phyloP scores from a whole-genome alignment of 1,140 invertebrate species.

The Dinoponera quadriceps region DNA sequence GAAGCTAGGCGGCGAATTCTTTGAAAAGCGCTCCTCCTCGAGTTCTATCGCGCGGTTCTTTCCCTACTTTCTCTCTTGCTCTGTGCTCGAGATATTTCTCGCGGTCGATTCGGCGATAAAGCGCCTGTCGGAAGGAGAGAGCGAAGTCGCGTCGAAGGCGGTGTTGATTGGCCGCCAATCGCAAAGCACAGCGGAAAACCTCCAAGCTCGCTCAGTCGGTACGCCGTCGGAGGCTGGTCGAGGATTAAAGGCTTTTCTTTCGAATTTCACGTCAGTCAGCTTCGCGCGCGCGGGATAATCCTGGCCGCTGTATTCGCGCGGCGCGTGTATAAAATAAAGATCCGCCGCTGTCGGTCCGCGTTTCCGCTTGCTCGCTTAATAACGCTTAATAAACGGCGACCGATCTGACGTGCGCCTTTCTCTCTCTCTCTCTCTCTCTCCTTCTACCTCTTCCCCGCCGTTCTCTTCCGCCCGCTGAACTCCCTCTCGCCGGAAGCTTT shows the following conservation, averaged over 20 bases:
- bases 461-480: background rate
- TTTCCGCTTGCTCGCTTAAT: slow-evolving; percentile 76
- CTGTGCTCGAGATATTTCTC: slow-evolving; percentile 41
- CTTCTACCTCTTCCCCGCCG: too few species aligned
- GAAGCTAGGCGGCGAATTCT: slow-evolving; percentile 42
- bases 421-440: background rate
- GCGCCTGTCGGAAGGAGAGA: slow-evolving; percentile 47
- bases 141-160: slow-evolving; percentile 40
- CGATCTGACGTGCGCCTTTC: slow-evolving; percentile 65
- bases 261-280: slow-evolving; percentile 82
- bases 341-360: slow-evolving; percentile 68
- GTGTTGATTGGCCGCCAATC: slow-evolving; percentile 70
- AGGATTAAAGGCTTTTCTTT: slow-evolving; percentile 84
- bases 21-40: slow-evolving; percentile 33
- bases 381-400: slow-evolving; percentile 79
- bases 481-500: slow-evolving; percentile 55
- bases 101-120: slow-evolving; percentile 32
- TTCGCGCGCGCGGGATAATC: slow-evolving; percentile 78
- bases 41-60: slow-evolving; percentile 46
- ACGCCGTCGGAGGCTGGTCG: slow-evolving; percentile 55
- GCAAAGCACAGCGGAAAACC: slow-evolving; percentile 62
- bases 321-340: slow-evolving; percentile 82
- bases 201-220: slow-evolving; percentile 60
- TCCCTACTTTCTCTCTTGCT: background rate
- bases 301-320: slow-evolving; percentile 77